phyloP scores from a whole-genome alignment of 2,888 invertebrate genomes.

The Leptopilina drosophilae region DNA sequence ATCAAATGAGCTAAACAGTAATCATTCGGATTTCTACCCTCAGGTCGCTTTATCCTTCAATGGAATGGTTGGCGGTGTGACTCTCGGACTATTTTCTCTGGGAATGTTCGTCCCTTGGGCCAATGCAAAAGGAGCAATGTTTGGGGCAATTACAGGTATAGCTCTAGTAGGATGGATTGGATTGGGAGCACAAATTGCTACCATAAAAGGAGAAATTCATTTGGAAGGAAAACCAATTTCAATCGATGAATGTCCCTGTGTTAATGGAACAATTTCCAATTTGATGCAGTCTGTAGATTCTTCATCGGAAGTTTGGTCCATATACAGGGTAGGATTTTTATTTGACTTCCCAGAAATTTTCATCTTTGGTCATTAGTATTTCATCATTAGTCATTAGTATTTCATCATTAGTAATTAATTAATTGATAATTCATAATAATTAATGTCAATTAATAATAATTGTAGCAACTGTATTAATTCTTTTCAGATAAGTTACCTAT shows the following conservation, averaged over 20 bases:
- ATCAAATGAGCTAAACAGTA: too few relatives aligned
- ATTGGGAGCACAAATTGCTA: constrained; percentile 83
- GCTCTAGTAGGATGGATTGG: constrained; percentile 82
- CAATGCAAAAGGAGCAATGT: constrained; percentile 87
- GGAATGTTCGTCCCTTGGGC: constrained; percentile 94
- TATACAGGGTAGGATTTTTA: constrained; percentile 67
- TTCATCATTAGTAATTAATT: too few relatives aligned
- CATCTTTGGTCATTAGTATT: too few relatives aligned
- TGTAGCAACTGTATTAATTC: too few relatives aligned
- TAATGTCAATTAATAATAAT: too few relatives aligned
- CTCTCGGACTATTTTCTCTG: constrained; percentile 90
- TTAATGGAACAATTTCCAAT: constrained; percentile 71
- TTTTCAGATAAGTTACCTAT: constrained; percentile 82
- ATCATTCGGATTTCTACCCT: too few relatives aligned
- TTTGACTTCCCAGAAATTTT: too few relatives aligned
- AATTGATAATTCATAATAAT: too few relatives aligned
- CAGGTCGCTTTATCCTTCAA: constrained; percentile 90
- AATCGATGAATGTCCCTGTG: constrained; percentile 78
- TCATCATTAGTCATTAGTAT: too few relatives aligned
- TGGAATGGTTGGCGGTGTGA: constrained; percentile 93
- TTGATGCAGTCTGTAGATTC: constrained; percentile 29
- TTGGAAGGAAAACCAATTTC: constrained; percentile 78
- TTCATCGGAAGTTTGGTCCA: constrained; percentile 59
- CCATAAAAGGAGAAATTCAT: constrained; percentile 76
- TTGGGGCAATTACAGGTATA: constrained; percentile 82